Conservation (phyloP, 2,888 invertebrate species). For the Phalangium opilio region DNA sequence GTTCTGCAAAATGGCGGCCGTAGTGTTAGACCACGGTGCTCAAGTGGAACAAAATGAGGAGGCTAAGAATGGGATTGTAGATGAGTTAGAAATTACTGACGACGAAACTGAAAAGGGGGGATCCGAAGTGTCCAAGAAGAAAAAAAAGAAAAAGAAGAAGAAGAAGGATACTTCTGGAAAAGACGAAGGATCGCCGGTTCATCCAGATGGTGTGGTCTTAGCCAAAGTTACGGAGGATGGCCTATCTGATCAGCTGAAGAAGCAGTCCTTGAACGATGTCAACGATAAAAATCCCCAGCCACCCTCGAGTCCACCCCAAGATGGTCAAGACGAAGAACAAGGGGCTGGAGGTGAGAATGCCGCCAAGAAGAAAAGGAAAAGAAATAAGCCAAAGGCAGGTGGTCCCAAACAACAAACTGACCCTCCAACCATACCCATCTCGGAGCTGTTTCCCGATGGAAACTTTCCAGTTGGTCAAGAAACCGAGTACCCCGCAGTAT, state of each 20-base stretch:
- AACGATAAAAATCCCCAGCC: background rate
- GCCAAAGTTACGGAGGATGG: background rate
- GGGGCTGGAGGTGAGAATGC: background rate
- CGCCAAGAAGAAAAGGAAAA: slow-evolving; percentile 6
- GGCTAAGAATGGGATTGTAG: background rate
- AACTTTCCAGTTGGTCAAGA: slow-evolving; percentile 79
- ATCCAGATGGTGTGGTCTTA: background rate
- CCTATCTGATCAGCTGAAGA: no score
- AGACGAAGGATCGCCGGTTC: background rate
- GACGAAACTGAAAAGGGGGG: slow-evolving; percentile 1
- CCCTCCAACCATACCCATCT: slow-evolving; percentile 74
- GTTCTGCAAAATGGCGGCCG: slow-evolving; percentile 45
- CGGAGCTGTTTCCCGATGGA: slow-evolving; percentile 66
- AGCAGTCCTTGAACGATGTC: background rate
- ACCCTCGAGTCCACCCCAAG: background rate
- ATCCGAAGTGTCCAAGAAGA: slow-evolving; percentile 4
- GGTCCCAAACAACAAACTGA: slow-evolving; percentile 47
- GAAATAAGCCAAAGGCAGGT: slow-evolving; percentile 5
- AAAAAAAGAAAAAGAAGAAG: slow-evolving; percentile 9
- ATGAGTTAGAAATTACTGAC: slow-evolving; percentile 5
- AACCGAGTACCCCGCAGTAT: slow-evolving; percentile 52
- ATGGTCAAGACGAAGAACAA: background rate
- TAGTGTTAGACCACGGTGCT: slow-evolving; percentile 39
- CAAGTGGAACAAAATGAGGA: slow-evolving; percentile 28
- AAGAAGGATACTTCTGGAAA: background rate